Base-by-base conservation (phyloP, 2,888 invertebrate genomes). In the Oscheius onirici region DNA sequence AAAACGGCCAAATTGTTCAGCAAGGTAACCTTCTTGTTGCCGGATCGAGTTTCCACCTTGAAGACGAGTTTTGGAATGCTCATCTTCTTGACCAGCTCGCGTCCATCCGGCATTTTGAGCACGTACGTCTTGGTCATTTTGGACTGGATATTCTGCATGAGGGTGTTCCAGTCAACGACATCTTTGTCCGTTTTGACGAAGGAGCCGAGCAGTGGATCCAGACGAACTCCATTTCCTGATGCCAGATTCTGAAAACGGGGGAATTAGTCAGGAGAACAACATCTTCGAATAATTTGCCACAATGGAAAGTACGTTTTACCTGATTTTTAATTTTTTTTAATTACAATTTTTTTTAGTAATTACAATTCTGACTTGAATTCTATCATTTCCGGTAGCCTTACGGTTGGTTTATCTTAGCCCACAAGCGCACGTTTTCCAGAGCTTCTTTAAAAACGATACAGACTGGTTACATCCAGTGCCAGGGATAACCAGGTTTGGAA, bases 1-100 rank as follows among this genome's bases (percentile, higher is more conserved):
- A 92, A 96, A 72, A 91, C 89, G 87, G 95, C 94, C 86, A 96
- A 90, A 89, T 96, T 95, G 81, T 94, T 93, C 1, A 97, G 92
- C 63, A 95, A 89, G 0, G 96, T 96, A 66, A 94, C 93, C 92
- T 93, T 81, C 75, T 87, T 86, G 70, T 86, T 87, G 20, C 85
- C 84, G 13, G 82, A 74, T 1, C 86, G 72, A 24, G 80, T 86
- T 69, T 87, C 86, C 8, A 83, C 83, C 55, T 77, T 76, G 66
- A 83, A 74, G 20, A 52, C 75, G 41, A 83, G 71, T 8, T 57
- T 52, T 2, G 84, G 85, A 43, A 74, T 41, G 24, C 69, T 69
- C 1, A 76, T 63, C 54, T 82, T 78, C 24, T 73, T 66, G 0
- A 84, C 71, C 17, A 78, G 71, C 60, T 80, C 76, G 63, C 81